These are phyloP conservation scores for Panurus biarmicus DNA, from an alignment of 2,113 vertebrate genomes.

Conservation along the genomic window DNA sequence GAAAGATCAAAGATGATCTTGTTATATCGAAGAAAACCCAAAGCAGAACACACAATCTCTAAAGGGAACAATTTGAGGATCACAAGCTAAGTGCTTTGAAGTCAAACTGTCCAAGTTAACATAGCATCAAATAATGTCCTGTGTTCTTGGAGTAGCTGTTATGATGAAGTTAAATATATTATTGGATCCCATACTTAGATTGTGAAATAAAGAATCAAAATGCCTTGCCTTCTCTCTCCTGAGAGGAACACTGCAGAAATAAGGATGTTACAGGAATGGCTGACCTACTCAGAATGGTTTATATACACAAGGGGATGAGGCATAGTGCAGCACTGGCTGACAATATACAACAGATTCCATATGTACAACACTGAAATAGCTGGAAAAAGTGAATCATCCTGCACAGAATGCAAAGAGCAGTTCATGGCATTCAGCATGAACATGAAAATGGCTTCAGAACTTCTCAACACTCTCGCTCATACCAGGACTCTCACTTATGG, in stretches of 20 bases:
- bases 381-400: conserved; percentile 47
- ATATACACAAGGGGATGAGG: background rate
- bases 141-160: background rate
- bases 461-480: background rate
- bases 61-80: background rate
- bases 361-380: background rate
- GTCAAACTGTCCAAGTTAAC: background rate
- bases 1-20: background rate
- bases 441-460: background rate
- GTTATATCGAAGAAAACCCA: background rate
- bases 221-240: background rate
- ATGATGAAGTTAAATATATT: background rate
- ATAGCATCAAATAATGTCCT: background rate
- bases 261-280: background rate
- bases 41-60: background rate
- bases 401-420: background rate
- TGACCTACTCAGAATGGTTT: background rate
- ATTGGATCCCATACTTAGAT: background rate
- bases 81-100: background rate
- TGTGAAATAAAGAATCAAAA: background rate
- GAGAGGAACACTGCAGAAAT: background rate
- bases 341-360: conserved; percentile 11
- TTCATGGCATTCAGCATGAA: background rate
- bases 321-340: background rate
- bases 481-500: background rate